Percentiles rank a stretch among this genome's conserved stretches.
These are phyloP conservation scores for Coptodon bakossiorum DNA, from an alignment of 2,113 vertebrate genomes.

Conservation along the genomic window DNA sequence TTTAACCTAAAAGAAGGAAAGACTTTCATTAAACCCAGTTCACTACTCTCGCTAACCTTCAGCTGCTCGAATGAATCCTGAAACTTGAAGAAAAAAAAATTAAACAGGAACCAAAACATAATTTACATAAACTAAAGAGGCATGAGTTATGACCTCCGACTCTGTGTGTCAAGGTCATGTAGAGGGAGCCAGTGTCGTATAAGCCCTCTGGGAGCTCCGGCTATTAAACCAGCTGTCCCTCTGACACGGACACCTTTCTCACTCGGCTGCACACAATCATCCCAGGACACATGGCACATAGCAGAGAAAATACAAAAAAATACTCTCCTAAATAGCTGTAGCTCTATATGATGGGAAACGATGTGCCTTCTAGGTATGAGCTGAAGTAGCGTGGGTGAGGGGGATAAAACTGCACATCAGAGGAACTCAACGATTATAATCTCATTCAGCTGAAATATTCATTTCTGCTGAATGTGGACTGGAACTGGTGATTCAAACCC, in stretches of 20 bases:
- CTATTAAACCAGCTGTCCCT: conserved; percentile 39
- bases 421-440: not conserved
- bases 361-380: not conserved
- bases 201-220: not conserved
- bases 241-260: not conserved
- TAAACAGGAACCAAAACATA: not conserved
- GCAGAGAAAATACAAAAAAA: not conserved
- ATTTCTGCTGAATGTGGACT: not conserved
- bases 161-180: conserved; percentile 1
- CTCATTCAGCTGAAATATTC: not conserved
- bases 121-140: not conserved
- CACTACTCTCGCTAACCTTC: not conserved
- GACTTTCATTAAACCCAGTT: not conserved
- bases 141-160: conserved; percentile 8
- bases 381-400: not conserved
- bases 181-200: not conserved
- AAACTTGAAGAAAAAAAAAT: not conserved
- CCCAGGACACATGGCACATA: not conserved
- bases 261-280: not conserved
- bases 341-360: not conserved
- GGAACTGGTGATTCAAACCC: not conserved
- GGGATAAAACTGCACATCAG: not conserved
- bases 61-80: not conserved
- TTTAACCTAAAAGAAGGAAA: not conserved
- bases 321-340: not conserved